phyloP scores from a whole-genome alignment of 1,140 invertebrate species.

The Papilio dardanus region DNA sequence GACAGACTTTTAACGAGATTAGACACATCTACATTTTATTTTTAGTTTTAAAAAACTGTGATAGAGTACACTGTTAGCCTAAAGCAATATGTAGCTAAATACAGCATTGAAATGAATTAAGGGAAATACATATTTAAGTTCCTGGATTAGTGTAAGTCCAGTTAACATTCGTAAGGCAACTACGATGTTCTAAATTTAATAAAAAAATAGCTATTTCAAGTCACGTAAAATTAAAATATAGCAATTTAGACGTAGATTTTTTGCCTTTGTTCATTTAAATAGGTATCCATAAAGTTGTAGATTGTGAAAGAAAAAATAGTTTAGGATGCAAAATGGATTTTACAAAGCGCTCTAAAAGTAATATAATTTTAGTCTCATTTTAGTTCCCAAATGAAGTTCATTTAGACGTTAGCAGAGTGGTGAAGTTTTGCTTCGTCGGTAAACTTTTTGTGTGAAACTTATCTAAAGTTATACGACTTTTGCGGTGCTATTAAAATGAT shows the following conservation, averaged over 20 bases:
- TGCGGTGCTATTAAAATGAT: slow-evolving; percentile 28
- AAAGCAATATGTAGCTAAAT: not conserved
- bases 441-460: slow-evolving; percentile 29
- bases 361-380: slow-evolving; percentile 13
- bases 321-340: slow-evolving; percentile 1
- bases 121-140: not conserved
- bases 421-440: slow-evolving; percentile 4
- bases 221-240: not conserved
- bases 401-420: slow-evolving; percentile 1
- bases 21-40: not conserved
- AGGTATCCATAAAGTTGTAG: not conserved
- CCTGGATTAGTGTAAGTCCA: not conserved
- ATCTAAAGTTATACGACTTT: slow-evolving; percentile 29
- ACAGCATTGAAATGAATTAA: not conserved
- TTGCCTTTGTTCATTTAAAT: not conserved
- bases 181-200: too few species aligned
- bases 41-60: not conserved
- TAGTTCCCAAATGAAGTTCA: slow-evolving; percentile 18
- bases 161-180: not conserved
- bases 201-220: not conserved
- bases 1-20: not conserved
- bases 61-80: not conserved
- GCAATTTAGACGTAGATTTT: not conserved
- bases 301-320: not conserved
- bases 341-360: slow-evolving; percentile 3